Percentiles rank a stretch among this genome's conserved stretches.
Conservation (phyloP, 2,888 invertebrate species). For the Netelia melanura region DNA sequence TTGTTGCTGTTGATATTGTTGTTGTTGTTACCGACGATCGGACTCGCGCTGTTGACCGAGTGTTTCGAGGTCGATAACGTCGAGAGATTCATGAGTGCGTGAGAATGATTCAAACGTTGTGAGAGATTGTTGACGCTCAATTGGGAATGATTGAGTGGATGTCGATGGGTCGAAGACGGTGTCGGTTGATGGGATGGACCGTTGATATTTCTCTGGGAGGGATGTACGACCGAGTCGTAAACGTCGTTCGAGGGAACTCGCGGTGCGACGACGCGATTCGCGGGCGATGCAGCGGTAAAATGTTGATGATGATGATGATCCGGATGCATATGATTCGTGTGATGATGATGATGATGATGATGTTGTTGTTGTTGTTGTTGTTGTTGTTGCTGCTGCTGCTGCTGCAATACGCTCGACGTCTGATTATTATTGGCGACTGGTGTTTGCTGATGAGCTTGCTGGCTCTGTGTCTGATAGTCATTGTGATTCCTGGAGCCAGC, state of each 20-base stretch:
- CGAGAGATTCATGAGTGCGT: conserved; percentile 80
- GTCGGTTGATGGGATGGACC: conserved; percentile 75
- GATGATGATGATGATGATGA: conserved; percentile 70
- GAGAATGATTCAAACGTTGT: conserved; percentile 81
- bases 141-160: conserved; percentile 83
- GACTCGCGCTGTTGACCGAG: conserved; percentile 83
- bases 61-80: conserved; percentile 83
- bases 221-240: conserved; percentile 79
- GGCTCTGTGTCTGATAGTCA: conserved; percentile 76
- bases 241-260: conserved; percentile 76
- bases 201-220: conserved; percentile 69
- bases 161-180: conserved; percentile 79
- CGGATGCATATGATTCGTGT: conserved; percentile 60
- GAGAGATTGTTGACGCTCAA: conserved; percentile 84
- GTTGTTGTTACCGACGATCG: conserved; percentile 81
- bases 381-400: conserved; percentile 59
- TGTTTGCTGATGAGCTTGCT: conserved; percentile 48
- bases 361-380: too few species aligned
- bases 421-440: conserved; percentile 37
- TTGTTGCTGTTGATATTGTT: conserved; percentile 67
- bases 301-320: conserved; percentile 69
- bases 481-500: conserved; percentile 85
- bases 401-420: conserved; percentile 55
- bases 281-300: conserved; percentile 60
- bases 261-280: conserved; percentile 28